These are phyloP conservation scores for Carapus acus DNA, from an alignment of 2,797 vertebrate species.

Conservation along the genomic window DNA sequence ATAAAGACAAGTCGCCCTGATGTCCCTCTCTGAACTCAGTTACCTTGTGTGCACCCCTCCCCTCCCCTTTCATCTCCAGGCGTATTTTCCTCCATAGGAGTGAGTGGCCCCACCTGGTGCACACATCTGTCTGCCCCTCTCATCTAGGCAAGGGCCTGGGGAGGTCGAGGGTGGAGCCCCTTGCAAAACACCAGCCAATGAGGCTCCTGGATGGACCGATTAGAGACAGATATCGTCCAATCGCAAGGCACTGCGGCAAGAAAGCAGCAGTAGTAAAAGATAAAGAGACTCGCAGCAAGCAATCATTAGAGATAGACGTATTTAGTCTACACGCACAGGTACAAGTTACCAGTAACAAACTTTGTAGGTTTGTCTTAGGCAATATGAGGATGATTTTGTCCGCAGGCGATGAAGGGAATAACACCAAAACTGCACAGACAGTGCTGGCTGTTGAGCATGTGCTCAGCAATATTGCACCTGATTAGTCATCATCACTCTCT, in stretches of 20 bases:
- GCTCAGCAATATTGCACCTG: no score
- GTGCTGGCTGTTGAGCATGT: no score
- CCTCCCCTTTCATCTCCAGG: background rate
- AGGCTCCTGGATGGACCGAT: constrained; percentile 52
- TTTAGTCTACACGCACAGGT: constrained; percentile 2
- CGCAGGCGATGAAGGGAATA: no score
- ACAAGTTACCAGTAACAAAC: no score
- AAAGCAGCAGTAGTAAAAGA: constrained; percentile 48
- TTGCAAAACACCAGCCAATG: constrained; percentile 58
- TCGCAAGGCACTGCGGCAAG: constrained; percentile 70
- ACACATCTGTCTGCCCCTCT: constrained; percentile 46
- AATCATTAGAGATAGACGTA: constrained; percentile 24
- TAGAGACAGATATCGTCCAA: constrained; percentile 63
- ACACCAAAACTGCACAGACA: no score
- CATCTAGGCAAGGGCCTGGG: constrained; percentile 33
- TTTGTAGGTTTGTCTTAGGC: no score
- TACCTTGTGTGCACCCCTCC: constrained; percentile 42
- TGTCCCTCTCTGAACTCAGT: constrained; percentile 25
- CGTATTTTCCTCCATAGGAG: constrained; percentile 22
- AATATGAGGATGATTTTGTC: no score
- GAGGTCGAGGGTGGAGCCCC: constrained; percentile 35
- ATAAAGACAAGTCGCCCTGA: constrained; percentile 27
- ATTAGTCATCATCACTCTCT: no score
- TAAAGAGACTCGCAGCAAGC: constrained; percentile 22
- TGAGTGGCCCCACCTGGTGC: constrained; percentile 52